Conservation (phyloP, 1,140 invertebrate genomes). For the Rhyzopertha dominica region DNA sequence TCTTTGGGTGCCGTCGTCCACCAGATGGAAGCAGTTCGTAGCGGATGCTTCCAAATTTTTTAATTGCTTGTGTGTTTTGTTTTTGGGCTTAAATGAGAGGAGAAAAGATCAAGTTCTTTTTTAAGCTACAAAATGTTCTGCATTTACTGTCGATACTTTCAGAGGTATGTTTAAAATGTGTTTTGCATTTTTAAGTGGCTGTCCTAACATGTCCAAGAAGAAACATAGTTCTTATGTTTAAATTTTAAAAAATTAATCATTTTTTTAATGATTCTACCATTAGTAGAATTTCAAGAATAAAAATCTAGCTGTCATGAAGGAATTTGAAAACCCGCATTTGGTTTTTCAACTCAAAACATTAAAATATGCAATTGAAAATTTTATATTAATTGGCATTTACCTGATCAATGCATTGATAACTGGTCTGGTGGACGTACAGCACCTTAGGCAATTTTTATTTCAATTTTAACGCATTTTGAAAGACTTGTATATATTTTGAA, state of each 20-base stretch:
- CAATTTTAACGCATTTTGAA: constrained; percentile 17
- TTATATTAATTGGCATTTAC: constrained; percentile 5
- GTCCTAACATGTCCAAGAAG: constrained; percentile 1
- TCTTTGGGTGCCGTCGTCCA: too few species aligned
- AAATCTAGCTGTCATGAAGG: constrained; percentile 15
- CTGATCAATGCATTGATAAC: not conserved
- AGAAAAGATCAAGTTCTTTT: too few species aligned
- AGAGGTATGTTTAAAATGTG: constrained; percentile 12
- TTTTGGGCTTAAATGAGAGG: constrained; percentile 4
- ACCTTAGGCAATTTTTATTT: constrained; percentile 13
- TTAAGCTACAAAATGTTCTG: too few species aligned
- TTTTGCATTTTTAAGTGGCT: too few species aligned
- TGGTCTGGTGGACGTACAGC: not conserved
- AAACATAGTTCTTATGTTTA: constrained; percentile 2
- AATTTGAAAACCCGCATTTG: constrained; percentile 7
- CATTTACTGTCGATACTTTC: too few species aligned
- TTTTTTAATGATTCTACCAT: constrained; percentile 12
- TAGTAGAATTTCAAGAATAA: constrained; percentile 6
- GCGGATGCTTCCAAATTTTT: not conserved
- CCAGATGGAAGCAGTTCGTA: constrained; percentile 18
- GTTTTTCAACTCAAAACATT: not conserved
- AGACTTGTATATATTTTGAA: constrained; percentile 13
- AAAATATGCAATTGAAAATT: not conserved
- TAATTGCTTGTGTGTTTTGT: not conserved
- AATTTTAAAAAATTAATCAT: constrained; percentile 6